These are phyloP conservation scores for Parascotia fuliginaria DNA, from an alignment of 2,888 invertebrate genomes.

Conservation along the genomic window DNA sequence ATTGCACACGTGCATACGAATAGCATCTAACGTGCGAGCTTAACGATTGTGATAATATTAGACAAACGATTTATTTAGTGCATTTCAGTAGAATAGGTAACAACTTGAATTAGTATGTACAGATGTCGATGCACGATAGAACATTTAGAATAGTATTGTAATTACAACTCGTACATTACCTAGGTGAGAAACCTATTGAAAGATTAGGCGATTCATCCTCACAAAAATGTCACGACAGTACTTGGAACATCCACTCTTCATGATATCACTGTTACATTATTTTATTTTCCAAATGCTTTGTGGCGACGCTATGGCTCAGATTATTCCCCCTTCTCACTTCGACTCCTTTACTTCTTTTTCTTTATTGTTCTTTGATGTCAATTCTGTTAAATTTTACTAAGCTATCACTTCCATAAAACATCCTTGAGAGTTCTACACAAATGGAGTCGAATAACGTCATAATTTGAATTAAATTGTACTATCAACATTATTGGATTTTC, in stretches of 20 bases:
- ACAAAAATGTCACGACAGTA: conserved; percentile 51
- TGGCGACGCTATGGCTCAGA: conserved; percentile 82
- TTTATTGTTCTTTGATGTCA: conserved; percentile 50
- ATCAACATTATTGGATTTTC: too few relatives aligned
- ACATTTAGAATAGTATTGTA: conserved; percentile 50
- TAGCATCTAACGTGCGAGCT: conserved; percentile 41
- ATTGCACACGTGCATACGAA: conserved; percentile 53
- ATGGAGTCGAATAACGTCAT: conserved; percentile 47
- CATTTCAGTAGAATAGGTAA: conserved; percentile 64
- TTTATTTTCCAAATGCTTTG: conserved; percentile 81
- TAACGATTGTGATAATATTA: conserved; percentile 40
- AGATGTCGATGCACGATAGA: conserved; percentile 65
- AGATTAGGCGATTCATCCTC: conserved; percentile 53
- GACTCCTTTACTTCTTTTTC: conserved; percentile 41
- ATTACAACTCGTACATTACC: conserved; percentile 38
- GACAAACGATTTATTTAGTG: conserved; percentile 54
- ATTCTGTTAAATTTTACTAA: conserved; percentile 37
- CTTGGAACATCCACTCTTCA: conserved; percentile 63
- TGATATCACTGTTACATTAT: conserved; percentile 69
- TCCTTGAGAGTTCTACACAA: conserved; percentile 46
- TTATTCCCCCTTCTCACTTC: conserved; percentile 55
- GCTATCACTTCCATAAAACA: conserved; percentile 31
- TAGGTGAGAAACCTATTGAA: conserved; percentile 28
- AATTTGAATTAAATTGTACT: conserved; percentile 12
- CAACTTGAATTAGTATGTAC: conserved; percentile 50